phyloP scores from a whole-genome alignment of 1,140 invertebrate species.

The Bombus vancouverensis region DNA sequence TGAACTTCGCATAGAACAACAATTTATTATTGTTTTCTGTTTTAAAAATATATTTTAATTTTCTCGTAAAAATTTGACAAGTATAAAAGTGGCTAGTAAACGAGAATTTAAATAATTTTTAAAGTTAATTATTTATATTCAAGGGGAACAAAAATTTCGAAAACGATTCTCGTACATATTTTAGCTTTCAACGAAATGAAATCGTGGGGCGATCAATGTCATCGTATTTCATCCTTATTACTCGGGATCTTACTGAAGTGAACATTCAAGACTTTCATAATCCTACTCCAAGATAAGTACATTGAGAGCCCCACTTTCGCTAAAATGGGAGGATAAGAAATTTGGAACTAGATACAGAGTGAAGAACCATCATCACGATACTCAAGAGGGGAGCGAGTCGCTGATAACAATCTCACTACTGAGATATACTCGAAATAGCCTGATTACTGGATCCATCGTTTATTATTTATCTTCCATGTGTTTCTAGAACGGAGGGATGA shows the following conservation, averaged over 20 bases:
- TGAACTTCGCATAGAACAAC: neutral
- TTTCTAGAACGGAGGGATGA: neutral
- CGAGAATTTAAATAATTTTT: neutral
- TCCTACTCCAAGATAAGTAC: slow-evolving; percentile 32
- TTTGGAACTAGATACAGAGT: slow-evolving; percentile 5
- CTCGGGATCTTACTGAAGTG: slow-evolving; percentile 33
- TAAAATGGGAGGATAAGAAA: slow-evolving; percentile 33
- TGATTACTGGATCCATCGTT: neutral
- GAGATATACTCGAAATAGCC: neutral
- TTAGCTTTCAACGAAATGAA: slow-evolving; percentile 36
- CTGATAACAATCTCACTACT: neutral
- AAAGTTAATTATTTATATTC: neutral
- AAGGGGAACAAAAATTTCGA: neutral
- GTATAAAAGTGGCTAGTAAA: neutral
- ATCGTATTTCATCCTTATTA: neutral
- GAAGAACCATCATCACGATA: slow-evolving; percentile 11
- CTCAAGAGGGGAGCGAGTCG: neutral
- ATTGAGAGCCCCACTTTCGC: slow-evolving; percentile 13
- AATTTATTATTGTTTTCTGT: neutral
- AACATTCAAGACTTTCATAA: slow-evolving; percentile 54
- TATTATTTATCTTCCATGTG: neutral
- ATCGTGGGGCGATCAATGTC: neutral
- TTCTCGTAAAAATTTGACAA: neutral
- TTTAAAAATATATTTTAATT: too few relatives aligned
- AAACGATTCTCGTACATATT: neutral